Base-by-base conservation (phyloP, 2,113 vertebrate species). In the Tetrao urogallus region DNA sequence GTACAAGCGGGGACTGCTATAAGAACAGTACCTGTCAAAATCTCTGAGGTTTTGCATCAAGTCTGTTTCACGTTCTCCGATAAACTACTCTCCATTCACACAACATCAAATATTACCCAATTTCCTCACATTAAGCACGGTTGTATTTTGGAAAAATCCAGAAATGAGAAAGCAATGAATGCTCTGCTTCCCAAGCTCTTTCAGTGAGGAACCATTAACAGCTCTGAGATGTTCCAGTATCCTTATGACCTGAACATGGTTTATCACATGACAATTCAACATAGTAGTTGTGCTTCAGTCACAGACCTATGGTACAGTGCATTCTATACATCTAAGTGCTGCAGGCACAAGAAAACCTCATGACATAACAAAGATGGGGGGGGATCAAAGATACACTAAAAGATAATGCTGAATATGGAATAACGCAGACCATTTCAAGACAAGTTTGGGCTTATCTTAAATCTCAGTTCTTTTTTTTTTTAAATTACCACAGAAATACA, bases 401-500 rank as follows among this genome's bases (percentile, higher is more conserved):
- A 83, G 34, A 21, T 43, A 79, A 69, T 5, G 13, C 34, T 50
- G 24, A 50, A 8, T 16, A 38, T 30, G 40, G 25, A 63, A 30
- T 52, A 75, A 63, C 21, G 56, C 12, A 50, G 32, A 66, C 52
- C 32, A 79, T 71, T 91, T 56, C 63, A 91, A 72, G 24, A 63
- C 7, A 67, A 43, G 36, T 43, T 64, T n/a, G 14, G 7, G n/a
- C 57, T 89, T 66, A 36, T 36, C 58, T 71, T 75, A 50, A 61
- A 79, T 61, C 34, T 75, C 60, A 36, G 34, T 17, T 22, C 38
- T 65, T 25, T 13, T 47, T 13, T 47, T 52, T 43, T 50, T 24
- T n/a, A 61, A 40, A 30, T 0, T 2, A 8, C 11, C 48, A 74
- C 11, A 54, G 0, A 0, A 38, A 30, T 25, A 54, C 14, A 4